Conservation (phyloP, 2,888 invertebrate species). For the Eristalinus sepulchralis region DNA sequence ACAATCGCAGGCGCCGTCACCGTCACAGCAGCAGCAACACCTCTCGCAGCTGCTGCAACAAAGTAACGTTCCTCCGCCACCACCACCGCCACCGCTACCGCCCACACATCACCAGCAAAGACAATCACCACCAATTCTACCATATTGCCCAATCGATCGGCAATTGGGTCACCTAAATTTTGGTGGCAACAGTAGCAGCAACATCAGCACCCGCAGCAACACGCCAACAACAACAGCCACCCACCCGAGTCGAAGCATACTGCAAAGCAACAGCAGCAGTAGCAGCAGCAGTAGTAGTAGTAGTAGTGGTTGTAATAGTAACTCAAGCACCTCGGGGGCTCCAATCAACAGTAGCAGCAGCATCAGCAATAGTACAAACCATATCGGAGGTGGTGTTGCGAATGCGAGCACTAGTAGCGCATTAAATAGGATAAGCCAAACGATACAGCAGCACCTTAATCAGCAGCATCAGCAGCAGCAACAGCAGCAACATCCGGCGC, state of each 20-base stretch:
- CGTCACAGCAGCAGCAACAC: conserved; percentile 43
- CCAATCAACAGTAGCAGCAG: conserved; percentile 37
- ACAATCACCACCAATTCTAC: conserved; percentile 69
- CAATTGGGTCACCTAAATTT: conserved; percentile 80
- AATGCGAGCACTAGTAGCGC: conserved; percentile 56
- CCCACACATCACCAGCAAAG: conserved; percentile 46
- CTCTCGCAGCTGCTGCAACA: conserved; percentile 65
- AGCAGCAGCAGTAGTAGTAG: not conserved
- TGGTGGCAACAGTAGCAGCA: conserved; percentile 74
- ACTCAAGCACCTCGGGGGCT: conserved; percentile 41
- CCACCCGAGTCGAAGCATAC: conserved; percentile 74
- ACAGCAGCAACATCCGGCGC: conserved; percentile 58
- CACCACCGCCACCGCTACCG: conserved; percentile 1
- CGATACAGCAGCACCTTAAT: conserved; percentile 71
- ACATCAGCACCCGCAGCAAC: conserved; percentile 72
- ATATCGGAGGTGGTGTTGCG: conserved; percentile 20
- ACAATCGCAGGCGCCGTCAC: conserved; percentile 53
- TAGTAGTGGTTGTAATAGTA: conserved; percentile 12
- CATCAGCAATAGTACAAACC: conserved; percentile 57
- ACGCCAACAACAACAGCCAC: conserved; percentile 76
- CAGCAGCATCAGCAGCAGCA: conserved; percentile 52
- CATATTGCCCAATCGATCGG: conserved; percentile 71
- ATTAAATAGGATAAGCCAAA: conserved; percentile 64
- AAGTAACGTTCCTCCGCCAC: conserved; percentile 52
- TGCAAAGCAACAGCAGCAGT: conserved; percentile 72